phyloP scores from a whole-genome alignment of 1,140 invertebrate genomes.

The Mactra quadrangularis region DNA sequence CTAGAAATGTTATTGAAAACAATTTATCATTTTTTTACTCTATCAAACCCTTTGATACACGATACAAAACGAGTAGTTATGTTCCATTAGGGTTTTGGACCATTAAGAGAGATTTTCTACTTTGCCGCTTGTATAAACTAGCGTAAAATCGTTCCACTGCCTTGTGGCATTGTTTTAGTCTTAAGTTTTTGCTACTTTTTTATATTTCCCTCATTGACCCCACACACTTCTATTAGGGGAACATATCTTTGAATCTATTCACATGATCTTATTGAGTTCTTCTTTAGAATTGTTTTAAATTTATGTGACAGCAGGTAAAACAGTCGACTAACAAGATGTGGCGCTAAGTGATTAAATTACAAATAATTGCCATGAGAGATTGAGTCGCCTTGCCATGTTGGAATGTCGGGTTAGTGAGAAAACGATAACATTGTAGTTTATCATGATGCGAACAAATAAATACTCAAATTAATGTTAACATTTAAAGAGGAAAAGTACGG shows the following conservation, averaged over 20 bases:
- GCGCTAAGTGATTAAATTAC: constrained; percentile 18
- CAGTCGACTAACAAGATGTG: constrained; percentile 19
- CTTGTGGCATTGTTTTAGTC: background rate
- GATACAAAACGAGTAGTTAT: too few species aligned
- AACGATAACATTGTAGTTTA: constrained; percentile 24
- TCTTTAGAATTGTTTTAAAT: background rate
- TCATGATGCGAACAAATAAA: background rate
- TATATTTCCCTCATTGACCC: background rate
- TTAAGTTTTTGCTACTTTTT: background rate
- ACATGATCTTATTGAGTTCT: constrained; percentile 10
- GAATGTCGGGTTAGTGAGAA: constrained; percentile 1
- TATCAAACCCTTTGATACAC: too few species aligned
- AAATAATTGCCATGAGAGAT: background rate
- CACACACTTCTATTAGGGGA: background rate
- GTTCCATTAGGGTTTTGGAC: too few species aligned
- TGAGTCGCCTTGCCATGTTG: background rate
- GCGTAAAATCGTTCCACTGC: too few species aligned
- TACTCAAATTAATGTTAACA: background rate
- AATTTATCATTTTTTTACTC: too few species aligned
- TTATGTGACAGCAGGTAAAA: constrained; percentile 14
- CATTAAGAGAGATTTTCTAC: too few species aligned
- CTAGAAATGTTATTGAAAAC: too few species aligned
- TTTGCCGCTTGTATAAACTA: too few species aligned
- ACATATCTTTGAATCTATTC: background rate
- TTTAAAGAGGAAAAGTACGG: background rate